Evolutionary conservation across 2,888 invertebrate species (phyloP), one percentile per base, ranked within the genome.

Genomic region (Kuschelorhynchus macadamiae): DNA sequence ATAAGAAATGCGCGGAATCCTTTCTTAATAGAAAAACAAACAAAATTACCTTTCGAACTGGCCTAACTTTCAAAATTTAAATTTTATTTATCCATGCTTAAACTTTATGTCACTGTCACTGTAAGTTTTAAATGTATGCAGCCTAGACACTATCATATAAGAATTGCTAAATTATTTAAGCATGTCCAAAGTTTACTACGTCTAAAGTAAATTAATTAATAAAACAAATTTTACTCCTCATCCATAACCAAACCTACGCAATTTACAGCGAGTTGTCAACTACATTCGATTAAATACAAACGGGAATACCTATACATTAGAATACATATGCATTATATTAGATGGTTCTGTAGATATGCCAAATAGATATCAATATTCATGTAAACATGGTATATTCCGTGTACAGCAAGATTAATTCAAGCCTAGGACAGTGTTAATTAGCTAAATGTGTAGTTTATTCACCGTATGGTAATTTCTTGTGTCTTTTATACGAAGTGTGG

Each of bases 321-420:
- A 47, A 47, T 47, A 47, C 47, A 47, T 47, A 47, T 47, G 47
- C 47, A 47, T 47, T 47, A 47, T 47, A 47, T 47, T 47, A 47
- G 47, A 47, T 47, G 47, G 20, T 17, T 17, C 21, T 47, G 47
- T 47, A 47, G 47, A 47, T 47, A 47, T 25, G 47, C 47, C 47
- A 50, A 14, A 82, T 81, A 82, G 83, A 83, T 83, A 83, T 83
- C 83, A 83, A 83, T 83, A 83, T 83, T 82, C 81, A 83, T 83
- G 83, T 83, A 82, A 83, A 83, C 83, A 82, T 49, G 56, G 49
- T 49, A 49, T 41, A 56, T 82, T 80, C 79, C 79, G 80, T 80
- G 82, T 83, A 81, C 76, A 74, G 77, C 46, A 59, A 50, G 68
- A 68, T 68, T 63, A 68, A 68, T 68, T 57, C 20, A 56, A 46